Evolutionary conservation across 2,888 invertebrate genomes (phyloP).

Genomic region (Temnothorax rugatulus): DNA sequence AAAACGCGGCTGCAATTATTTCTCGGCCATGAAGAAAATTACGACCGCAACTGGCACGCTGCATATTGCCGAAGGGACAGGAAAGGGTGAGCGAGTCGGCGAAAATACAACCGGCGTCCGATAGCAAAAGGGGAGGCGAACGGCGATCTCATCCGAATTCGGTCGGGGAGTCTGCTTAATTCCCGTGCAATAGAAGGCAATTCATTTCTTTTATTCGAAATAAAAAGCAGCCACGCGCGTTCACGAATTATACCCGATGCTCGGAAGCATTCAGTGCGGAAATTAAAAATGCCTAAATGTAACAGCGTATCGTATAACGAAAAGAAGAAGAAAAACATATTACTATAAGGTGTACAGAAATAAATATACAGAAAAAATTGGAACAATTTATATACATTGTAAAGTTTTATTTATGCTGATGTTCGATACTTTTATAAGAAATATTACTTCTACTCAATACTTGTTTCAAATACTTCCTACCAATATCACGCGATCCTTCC

Average conservation of each 20-base stretch:
- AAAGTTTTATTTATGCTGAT: neutral
- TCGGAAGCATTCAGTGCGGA: neutral
- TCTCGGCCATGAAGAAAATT: slow-evolving; percentile 36
- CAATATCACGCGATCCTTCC: neutral
- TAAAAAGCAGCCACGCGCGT: neutral
- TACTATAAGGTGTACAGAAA: neutral
- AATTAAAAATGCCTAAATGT: neutral
- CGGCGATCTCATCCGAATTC: slow-evolving; percentile 25
- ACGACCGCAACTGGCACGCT: slow-evolving; percentile 23
- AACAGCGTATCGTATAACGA: neutral
- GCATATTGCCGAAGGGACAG: slow-evolving; percentile 19
- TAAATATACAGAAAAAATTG: neutral
- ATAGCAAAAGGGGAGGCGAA: slow-evolving; percentile 8
- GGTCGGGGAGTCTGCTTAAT: slow-evolving; percentile 41
- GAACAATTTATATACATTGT: neutral
- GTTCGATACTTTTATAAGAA: neutral
- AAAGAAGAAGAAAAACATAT: neutral
- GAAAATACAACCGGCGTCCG: slow-evolving; percentile 30
- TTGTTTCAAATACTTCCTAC: slow-evolving; percentile 6
- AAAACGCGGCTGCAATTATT: slow-evolving; percentile 47
- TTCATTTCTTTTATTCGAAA: slow-evolving; percentile 47
- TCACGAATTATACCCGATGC: neutral
- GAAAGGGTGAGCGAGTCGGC: slow-evolving; percentile 19
- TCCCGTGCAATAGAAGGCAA: slow-evolving; percentile 43
- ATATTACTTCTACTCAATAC: neutral